A percentile compares a stretch with the other conserved stretches of the same genome.
phyloP scores from a whole-genome alignment of 2,888 invertebrate species.

The Amiota communis region DNA sequence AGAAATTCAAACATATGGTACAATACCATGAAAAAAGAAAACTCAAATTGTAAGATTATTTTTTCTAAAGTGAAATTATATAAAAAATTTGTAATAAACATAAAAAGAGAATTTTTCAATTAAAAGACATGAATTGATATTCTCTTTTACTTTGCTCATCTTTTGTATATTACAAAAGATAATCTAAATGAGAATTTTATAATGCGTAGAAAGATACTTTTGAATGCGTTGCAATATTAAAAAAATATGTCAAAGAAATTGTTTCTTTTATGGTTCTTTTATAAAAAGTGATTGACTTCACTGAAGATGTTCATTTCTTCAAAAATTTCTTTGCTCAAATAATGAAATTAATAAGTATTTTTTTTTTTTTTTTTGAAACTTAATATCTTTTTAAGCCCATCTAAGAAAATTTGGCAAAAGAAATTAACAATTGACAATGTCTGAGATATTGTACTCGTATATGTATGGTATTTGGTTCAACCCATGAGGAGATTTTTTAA shows the following conservation, averaged over 20 bases:
- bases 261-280: too few relatives aligned
- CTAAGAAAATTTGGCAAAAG: too few relatives aligned
- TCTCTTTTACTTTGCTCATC: background rate
- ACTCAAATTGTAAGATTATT: conserved; percentile 11
- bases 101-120: conserved; percentile 16
- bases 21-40: background rate
- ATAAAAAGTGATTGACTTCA: too few relatives aligned
- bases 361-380: background rate
- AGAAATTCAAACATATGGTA: background rate
- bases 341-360: too few relatives aligned
- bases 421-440: too few relatives aligned
- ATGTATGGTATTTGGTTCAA: too few relatives aligned
- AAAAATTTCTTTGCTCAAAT: too few relatives aligned
- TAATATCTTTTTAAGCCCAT: background rate
- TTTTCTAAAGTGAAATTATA: conserved; percentile 10
- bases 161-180: conserved; percentile 12
- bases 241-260: too few relatives aligned
- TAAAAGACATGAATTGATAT: conserved; percentile 13
- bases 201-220: conserved; percentile 1
- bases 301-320: too few relatives aligned
- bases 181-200: conserved; percentile 27
- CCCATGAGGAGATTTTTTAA: too few relatives aligned
- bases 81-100: background rate
- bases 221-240: too few relatives aligned
- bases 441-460: too few relatives aligned